A percentile compares a stretch with the other conserved stretches of the same genome.
phyloP scores from a whole-genome alignment of 2,113 vertebrate genomes.

The Cynocephalus volans region DNA sequence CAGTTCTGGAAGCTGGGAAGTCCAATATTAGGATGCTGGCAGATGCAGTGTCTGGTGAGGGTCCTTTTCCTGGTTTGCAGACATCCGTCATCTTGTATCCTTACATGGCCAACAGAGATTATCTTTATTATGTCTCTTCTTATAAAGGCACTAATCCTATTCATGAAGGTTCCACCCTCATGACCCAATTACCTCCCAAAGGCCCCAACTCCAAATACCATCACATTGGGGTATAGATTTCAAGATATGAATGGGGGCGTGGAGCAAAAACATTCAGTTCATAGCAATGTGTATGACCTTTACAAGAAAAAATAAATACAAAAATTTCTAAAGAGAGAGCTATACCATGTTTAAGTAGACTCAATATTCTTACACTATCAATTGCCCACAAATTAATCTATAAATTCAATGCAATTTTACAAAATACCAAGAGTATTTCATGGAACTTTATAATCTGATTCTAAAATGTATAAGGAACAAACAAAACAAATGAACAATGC shows the following conservation, averaged over 20 bases:
- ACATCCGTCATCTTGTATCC: not conserved
- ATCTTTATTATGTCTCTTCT: not conserved
- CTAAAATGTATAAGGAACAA: not conserved
- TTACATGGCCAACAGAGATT: not conserved
- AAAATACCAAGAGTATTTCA: not conserved
- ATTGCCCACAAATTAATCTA: not conserved
- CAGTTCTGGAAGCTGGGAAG: not conserved
- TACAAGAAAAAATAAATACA: not conserved
- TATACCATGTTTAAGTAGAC: not conserved
- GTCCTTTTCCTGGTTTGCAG: not conserved
- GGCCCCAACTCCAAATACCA: not conserved
- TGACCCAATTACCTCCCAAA: not conserved
- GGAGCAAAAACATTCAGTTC: not conserved
- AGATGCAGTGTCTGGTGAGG: not conserved
- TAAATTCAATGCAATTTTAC: not conserved
- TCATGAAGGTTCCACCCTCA: not conserved
- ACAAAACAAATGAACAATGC: not conserved
- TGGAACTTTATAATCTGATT: not conserved
- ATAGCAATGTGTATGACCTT: not conserved
- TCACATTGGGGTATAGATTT: not conserved
- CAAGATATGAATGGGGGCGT: not conserved
- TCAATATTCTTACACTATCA: not conserved
- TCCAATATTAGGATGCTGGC: not conserved
- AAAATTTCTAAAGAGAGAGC: not conserved
- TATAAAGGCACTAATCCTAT: not conserved